Conservation (phyloP, 2,888 invertebrate species). For the Ectemnius continuus region DNA sequence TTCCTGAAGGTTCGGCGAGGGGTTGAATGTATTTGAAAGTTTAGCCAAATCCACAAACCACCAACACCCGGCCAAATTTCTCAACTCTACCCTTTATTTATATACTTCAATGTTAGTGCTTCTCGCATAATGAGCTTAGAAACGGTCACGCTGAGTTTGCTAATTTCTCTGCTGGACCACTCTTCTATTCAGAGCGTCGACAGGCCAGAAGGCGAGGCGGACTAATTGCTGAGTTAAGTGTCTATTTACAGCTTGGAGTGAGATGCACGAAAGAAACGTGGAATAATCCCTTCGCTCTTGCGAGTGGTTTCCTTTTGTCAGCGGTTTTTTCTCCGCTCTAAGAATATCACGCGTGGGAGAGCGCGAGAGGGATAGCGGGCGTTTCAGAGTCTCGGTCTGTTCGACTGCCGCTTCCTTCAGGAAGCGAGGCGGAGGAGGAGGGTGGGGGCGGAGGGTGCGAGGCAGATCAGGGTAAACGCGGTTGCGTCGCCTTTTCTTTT, state of each 20-base stretch:
- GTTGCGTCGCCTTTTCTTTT: slow-evolving; percentile 10
- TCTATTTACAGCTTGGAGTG: neutral
- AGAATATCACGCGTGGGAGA: too few species aligned
- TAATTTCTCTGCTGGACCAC: too few species aligned
- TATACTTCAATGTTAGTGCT: neutral
- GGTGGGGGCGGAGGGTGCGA: too few species aligned
- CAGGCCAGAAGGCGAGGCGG: neutral
- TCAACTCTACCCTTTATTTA: neutral
- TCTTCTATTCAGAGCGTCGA: too few species aligned
- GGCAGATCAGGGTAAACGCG: neutral
- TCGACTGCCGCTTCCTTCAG: too few species aligned
- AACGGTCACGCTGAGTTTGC: too few species aligned
- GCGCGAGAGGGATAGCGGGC: too few species aligned
- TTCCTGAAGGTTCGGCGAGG: neutral
- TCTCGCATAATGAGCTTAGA: neutral
- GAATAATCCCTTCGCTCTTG: neutral
- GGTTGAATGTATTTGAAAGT: slow-evolving; percentile 25
- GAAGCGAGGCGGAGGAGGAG: too few species aligned
- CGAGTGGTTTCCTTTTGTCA: too few species aligned
- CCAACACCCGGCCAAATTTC: neutral
- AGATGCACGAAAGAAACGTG: neutral
- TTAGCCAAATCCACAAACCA: neutral
- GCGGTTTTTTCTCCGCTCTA: too few species aligned
- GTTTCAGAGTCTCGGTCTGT: too few species aligned
- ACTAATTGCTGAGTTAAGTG: neutral